Evolutionary conservation across 2,113 vertebrate genomes (phyloP).

Genomic region (Eudyptes chrysolophus): DNA sequence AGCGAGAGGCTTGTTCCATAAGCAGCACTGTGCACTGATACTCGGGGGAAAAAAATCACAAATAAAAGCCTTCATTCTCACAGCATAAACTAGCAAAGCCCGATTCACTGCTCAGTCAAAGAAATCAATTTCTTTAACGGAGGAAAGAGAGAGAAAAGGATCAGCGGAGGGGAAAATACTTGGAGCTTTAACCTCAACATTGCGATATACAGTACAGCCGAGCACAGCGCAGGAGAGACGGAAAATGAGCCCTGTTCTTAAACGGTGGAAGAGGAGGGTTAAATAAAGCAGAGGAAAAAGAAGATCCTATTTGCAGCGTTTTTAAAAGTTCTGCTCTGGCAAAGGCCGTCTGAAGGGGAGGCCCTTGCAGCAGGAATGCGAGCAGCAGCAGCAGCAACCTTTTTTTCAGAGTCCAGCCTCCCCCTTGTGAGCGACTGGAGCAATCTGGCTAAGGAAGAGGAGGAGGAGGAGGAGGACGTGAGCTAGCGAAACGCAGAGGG

Average conservation of each 20-base stretch:
- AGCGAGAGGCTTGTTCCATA: neutral
- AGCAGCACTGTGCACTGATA: neutral
- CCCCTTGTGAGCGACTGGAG: conserved; percentile 78
- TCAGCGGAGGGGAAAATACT: conserved; percentile 17
- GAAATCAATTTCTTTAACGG: conserved; percentile 22
- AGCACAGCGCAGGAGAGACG: neutral
- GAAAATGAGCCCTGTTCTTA: conserved; percentile 5
- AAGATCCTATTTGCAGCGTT: conserved; percentile 77
- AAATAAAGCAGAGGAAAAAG: conserved; percentile 33
- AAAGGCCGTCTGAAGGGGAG: conserved; percentile 85
- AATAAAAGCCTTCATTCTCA: neutral
- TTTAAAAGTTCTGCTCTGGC: conserved; percentile 82
- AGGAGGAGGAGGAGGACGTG: conserved; percentile 55
- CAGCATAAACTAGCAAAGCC: conserved; percentile 4
- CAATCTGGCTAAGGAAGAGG: conserved; percentile 75
- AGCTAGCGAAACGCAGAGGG: conserved; percentile 71
- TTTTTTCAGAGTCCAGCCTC: conserved; percentile 74
- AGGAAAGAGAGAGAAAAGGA: neutral
- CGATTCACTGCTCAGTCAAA: neutral
- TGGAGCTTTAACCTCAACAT: neutral
- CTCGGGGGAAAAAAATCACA: neutral
- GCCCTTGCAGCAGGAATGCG: conserved; percentile 84
- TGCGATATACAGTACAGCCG: neutral
- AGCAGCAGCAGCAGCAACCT: conserved; percentile 49
- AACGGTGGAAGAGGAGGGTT: conserved; percentile 73